phyloP scores from a whole-genome alignment of 2,113 vertebrate genomes.

The Microcebus lehilahytsara region DNA sequence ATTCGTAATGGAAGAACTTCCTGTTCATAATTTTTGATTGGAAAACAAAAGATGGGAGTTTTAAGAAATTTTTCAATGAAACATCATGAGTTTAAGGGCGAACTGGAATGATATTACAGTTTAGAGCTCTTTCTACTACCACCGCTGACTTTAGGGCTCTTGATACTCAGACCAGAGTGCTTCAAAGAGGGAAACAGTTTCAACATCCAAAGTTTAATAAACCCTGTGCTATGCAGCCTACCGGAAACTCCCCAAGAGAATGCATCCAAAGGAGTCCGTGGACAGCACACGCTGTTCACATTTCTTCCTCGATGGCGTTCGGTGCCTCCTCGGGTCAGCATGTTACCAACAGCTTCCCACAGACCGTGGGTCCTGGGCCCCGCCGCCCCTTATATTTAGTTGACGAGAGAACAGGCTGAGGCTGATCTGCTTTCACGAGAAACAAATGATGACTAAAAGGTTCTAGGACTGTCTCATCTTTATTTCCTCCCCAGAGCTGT shows the following conservation, averaged over 20 bases:
- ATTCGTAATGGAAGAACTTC: neutral
- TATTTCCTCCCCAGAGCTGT: neutral
- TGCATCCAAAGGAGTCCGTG: rapidly evolving
- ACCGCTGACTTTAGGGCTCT: neutral
- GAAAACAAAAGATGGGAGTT: neutral
- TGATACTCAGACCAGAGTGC: neutral
- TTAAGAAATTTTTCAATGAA: neutral
- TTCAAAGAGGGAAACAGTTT: neutral
- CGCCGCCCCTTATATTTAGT: neutral
- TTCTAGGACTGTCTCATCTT: neutral
- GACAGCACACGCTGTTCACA: rapidly evolving
- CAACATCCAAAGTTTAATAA: neutral
- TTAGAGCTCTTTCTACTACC: neutral
- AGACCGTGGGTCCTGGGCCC: rapidly evolving
- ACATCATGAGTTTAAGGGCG: neutral
- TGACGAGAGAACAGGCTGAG: neutral
- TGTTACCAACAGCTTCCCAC: neutral
- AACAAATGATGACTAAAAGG: neutral
- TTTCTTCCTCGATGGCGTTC: neutral
- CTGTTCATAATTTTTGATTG: neutral
- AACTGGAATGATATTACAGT: neutral
- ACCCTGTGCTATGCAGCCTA: rapidly evolving
- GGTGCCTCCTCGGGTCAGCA: rapidly evolving
- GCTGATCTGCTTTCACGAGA: neutral
- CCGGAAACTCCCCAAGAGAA: neutral